Base-by-base conservation (phyloP, 2,888 invertebrate species). In the Barypeithes pellucidus region DNA sequence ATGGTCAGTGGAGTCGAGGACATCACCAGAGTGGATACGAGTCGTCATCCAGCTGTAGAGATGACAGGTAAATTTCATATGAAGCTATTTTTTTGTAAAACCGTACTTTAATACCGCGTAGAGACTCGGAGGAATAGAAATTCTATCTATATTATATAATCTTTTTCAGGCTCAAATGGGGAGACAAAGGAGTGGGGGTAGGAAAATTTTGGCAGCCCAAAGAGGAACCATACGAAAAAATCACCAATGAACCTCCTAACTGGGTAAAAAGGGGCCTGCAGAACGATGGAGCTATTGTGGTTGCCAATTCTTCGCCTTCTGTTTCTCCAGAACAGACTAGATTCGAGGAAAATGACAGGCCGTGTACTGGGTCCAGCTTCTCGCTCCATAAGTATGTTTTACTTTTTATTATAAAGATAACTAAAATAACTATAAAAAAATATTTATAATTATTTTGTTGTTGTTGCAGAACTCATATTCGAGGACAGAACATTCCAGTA, bases 401-500 rank as follows among this genome's bases (percentile, higher is more conserved):
- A 29, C 9, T 22, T 52, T 11, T 24, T 22, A 22, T n/a, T 52
- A 24, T 9, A 12, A 36, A 50, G 36, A 3, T 39, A 20, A 47
- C 24, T 22, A 8, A 12, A 16, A 18, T 11, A 39, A 52, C n/a
- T 57, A 16, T 65, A 43, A 39, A 12, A 60, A 0, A 3, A 24
- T n/a, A n/a, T n/a, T n/a, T n/a, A 5, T 2, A 22, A 5, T 52
- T 14, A 50, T 9, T 67, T 47, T 50, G 33, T 39, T 69, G 61
- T 76, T 87, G 82, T 63, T 24, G 2, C 24, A 89, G 89, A 76
- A 92, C 93, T 47, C 93, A 92, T 85, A 86, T 96, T 54, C 89
- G 96, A 77, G 97, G 97, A 8, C 96, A 96, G 87, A 96, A 96
- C 85, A 91, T 92, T 14, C 94, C 93, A 0, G 84, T 96, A 68